phyloP scores from a whole-genome alignment of 1,140 invertebrate species.

The Gonioctena quinquepunctata region DNA sequence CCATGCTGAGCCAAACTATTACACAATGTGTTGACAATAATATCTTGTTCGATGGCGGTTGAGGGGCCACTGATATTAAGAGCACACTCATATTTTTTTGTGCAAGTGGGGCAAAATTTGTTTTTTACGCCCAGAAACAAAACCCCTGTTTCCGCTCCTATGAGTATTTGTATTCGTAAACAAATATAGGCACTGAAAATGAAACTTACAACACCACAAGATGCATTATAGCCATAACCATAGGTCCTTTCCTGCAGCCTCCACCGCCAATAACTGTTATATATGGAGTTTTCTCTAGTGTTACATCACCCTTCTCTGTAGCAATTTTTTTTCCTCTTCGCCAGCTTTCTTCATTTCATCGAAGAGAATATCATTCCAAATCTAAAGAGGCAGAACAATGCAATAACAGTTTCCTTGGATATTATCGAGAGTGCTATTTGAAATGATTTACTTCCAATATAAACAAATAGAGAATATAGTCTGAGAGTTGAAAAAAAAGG shows the following conservation, averaged over 20 bases:
- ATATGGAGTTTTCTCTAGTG: neutral
- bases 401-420: neutral
- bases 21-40: neutral
- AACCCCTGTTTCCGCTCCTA: too few relatives aligned
- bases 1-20: slow-evolving; percentile 4
- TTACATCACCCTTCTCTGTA: neutral
- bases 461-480: too few relatives aligned
- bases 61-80: slow-evolving; percentile 1
- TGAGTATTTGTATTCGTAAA: too few relatives aligned
- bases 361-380: neutral
- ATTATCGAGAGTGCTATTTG: too few relatives aligned
- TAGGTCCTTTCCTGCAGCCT: neutral
- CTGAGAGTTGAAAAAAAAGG: too few relatives aligned
- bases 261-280: neutral
- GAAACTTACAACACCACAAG: too few relatives aligned
- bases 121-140: too few relatives aligned
- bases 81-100: neutral
- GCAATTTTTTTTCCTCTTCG: neutral
- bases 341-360: neutral
- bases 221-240: too few relatives aligned
- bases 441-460: neutral
- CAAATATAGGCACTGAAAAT: too few relatives aligned
- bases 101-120: too few relatives aligned
- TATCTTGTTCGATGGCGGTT: neutral
- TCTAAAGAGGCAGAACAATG: too few relatives aligned